Evolutionary conservation across 2,888 invertebrate genomes (phyloP).

Genomic region (Zelleria hepariella): DNA sequence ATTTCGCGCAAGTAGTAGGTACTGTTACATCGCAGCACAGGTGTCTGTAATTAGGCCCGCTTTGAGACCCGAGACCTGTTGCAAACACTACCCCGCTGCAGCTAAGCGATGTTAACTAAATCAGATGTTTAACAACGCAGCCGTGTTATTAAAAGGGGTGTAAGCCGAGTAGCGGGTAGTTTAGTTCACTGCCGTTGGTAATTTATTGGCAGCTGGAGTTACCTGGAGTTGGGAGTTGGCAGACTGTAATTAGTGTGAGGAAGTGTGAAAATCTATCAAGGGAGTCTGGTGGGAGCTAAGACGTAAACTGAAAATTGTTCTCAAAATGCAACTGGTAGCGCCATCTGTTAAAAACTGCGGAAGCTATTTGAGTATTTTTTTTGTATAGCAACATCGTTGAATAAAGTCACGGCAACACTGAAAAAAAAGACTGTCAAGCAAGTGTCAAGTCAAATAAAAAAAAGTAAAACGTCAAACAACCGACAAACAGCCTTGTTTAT

Average conservation of each 20-base stretch:
- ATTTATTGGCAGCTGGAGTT: not conserved
- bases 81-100: not conserved
- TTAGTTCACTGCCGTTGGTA: not conserved
- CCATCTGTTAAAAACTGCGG: not conserved
- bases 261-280: too few species aligned
- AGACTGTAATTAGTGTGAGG: too few species aligned
- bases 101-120: not conserved
- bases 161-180: not conserved
- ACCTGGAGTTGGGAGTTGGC: not conserved
- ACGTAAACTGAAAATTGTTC: not conserved
- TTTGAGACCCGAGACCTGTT: slow-evolving; percentile 9
- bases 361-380: not conserved
- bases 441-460: too few species aligned
- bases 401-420: not conserved
- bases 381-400: not conserved
- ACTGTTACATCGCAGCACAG: slow-evolving; percentile 5
- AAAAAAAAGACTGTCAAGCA: not conserved
- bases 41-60: slow-evolving; percentile 8
- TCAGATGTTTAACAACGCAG: not conserved
- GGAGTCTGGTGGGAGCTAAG: not conserved
- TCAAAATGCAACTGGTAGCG: not conserved
- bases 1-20: not conserved
- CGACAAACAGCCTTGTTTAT: not conserved
- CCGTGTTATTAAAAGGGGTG: not conserved
- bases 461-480: not conserved